A percentile compares a stretch with the other conserved stretches of the same genome.
Conservation (phyloP, 2,888 invertebrate genomes). For the Hydroisotoma schaefferi region DNA sequence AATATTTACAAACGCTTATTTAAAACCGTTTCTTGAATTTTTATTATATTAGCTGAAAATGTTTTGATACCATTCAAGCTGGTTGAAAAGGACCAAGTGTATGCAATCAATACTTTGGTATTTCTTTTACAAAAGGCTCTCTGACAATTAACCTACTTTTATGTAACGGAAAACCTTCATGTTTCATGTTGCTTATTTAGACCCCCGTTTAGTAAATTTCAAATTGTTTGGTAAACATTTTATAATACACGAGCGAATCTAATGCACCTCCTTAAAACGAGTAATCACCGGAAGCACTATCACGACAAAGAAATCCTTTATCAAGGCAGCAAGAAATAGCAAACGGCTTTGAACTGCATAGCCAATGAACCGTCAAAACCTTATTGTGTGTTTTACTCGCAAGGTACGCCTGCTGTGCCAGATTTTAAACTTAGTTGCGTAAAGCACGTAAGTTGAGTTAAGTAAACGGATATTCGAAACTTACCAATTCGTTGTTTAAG, state of each 20-base stretch:
- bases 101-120: too few relatives aligned
- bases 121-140: too few relatives aligned
- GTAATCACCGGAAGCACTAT: background rate
- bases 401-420: background rate
- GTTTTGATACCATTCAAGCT: too few relatives aligned
- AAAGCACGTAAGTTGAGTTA: background rate
- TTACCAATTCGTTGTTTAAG: slow-evolving; percentile 71
- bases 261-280: background rate
- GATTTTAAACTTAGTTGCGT: background rate
- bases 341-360: background rate
- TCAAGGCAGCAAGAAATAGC: background rate
- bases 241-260: background rate
- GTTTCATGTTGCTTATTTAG: too few relatives aligned
- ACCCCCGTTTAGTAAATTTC: too few relatives aligned
- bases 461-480: slow-evolving; percentile 51
- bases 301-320: background rate
- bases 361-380: background rate
- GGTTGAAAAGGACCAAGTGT: too few relatives aligned
- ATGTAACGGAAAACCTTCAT: too few relatives aligned
- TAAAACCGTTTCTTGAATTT: too few relatives aligned
- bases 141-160: too few relatives aligned
- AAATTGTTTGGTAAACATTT: background rate
- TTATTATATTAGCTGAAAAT: too few relatives aligned
- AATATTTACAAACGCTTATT: too few relatives aligned
- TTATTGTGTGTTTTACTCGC: too few relatives aligned